phyloP scores from a whole-genome alignment of 2,888 invertebrate genomes.

The Drosophila monieri region DNA sequence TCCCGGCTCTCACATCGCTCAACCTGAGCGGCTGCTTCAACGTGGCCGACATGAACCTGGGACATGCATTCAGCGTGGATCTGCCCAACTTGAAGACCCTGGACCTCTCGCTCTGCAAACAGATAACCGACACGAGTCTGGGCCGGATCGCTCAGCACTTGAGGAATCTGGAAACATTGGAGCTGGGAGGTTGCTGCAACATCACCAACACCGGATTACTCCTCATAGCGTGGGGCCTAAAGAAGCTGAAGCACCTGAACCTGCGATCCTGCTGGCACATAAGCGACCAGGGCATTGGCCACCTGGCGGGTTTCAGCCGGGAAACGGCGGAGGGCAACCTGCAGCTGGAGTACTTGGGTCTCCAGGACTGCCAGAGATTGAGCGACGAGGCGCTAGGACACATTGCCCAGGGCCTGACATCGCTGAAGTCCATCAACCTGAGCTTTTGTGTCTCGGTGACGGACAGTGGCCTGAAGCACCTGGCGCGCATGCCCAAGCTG shows the following conservation, averaged over 20 bases:
- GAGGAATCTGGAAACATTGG: conserved; percentile 93
- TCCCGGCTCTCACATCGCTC: conserved; percentile 93
- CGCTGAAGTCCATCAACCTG: conserved; percentile 93
- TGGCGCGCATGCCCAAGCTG: conserved; percentile 93
- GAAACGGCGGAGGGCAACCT: conserved; percentile 88
- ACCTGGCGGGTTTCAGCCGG: conserved; percentile 90
- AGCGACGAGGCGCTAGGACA: conserved; percentile 95
- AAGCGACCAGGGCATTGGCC: conserved; percentile 95
- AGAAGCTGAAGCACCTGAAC: conserved; percentile 92
- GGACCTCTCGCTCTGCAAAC: conserved; percentile 96
- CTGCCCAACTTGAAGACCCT: conserved; percentile 91
- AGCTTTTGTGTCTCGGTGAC: conserved; percentile 97
- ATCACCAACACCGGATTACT: conserved; percentile 95
- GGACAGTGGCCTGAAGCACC: conserved; percentile 94
- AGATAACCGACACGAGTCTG: conserved; percentile 95
- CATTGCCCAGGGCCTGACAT: conserved; percentile 91
- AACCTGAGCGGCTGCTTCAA: conserved; percentile 97
- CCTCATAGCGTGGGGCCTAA: conserved; percentile 94
- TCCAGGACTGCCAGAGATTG: conserved; percentile 97
- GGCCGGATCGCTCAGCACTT: conserved; percentile 93
- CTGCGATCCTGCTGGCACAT: conserved; percentile 96
- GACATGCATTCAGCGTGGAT: conserved; percentile 91
- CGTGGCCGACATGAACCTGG: conserved; percentile 93
- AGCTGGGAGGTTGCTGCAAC: conserved; percentile 96
- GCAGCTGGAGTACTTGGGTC: conserved; percentile 91